Conservation (phyloP, 1,140 invertebrate genomes). For the Scaptodrosophila lebanonensis region DNA sequence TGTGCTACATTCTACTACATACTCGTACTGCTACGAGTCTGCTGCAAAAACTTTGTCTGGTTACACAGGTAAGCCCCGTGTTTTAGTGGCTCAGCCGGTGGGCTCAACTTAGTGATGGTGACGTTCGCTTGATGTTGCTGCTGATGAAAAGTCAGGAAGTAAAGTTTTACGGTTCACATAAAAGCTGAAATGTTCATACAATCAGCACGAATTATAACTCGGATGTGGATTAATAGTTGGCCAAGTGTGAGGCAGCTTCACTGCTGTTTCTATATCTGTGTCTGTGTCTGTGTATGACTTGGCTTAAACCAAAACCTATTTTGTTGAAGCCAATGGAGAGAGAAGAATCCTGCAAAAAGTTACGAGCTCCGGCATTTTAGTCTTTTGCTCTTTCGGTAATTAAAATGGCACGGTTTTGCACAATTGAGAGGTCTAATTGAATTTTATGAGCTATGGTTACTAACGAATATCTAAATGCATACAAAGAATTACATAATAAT, state of each 20-base stretch:
- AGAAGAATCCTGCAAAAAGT: slow-evolving; percentile 17
- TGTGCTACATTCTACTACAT: too few species aligned
- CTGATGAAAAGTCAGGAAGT: slow-evolving; percentile 73
- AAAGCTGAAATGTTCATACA: slow-evolving; percentile 75
- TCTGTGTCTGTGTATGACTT: slow-evolving; percentile 6
- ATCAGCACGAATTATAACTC: slow-evolving; percentile 76
- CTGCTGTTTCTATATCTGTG: neutral
- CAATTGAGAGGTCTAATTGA: slow-evolving; percentile 4
- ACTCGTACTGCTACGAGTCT: too few species aligned
- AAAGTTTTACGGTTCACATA: slow-evolving; percentile 75
- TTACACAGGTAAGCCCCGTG: slow-evolving; percentile 24
- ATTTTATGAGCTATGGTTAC: neutral
- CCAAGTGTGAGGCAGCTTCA: slow-evolving; percentile 18
- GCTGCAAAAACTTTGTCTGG: slow-evolving; percentile 43
- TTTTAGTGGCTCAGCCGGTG: neutral
- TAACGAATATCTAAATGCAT: too few species aligned
- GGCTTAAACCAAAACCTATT: too few species aligned
- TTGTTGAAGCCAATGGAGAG: too few species aligned
- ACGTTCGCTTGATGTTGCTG: slow-evolving; percentile 4
- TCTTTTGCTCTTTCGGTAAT: slow-evolving; percentile 45
- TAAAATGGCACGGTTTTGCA: slow-evolving; percentile 31
- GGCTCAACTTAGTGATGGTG: neutral
- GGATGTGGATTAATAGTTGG: slow-evolving; percentile 71
- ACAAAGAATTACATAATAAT: too few species aligned
- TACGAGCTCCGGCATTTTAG: slow-evolving; percentile 27